Conservation (phyloP, 2,113 vertebrate species). For the Galeopterus variegatus region DNA sequence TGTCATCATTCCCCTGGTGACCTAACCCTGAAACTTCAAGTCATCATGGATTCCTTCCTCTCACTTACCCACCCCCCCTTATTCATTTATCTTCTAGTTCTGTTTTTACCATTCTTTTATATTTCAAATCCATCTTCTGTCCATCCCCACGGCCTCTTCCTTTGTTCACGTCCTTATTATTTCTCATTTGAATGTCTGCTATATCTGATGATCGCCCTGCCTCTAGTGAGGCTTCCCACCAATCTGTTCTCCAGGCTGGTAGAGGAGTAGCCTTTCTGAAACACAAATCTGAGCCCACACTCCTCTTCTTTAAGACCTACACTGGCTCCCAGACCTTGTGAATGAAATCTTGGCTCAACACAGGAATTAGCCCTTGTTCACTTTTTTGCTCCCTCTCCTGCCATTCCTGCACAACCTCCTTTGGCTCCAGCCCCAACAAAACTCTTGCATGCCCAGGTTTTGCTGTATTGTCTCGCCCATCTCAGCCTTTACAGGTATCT, state of each 20-base stretch:
- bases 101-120: background rate
- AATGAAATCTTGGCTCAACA: background rate
- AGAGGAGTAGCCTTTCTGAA: background rate
- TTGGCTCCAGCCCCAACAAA: background rate
- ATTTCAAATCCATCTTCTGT: background rate
- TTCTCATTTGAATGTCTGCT: background rate
- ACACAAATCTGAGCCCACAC: background rate
- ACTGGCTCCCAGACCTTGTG: background rate
- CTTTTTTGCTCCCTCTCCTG: background rate
- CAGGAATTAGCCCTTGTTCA: background rate
- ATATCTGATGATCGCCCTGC: background rate
- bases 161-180: background rate
- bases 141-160: background rate
- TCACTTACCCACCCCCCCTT: too few species aligned
- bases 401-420: background rate
- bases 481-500: background rate
- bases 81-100: background rate
- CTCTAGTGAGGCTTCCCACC: background rate
- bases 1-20: background rate
- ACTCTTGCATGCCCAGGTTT: background rate
- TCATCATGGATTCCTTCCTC: background rate
- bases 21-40: background rate
- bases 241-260: background rate
- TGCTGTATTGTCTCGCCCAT: background rate
- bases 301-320: background rate